Base-by-base conservation (phyloP, 2,797 vertebrate species). In the Nannoperca obscura region DNA sequence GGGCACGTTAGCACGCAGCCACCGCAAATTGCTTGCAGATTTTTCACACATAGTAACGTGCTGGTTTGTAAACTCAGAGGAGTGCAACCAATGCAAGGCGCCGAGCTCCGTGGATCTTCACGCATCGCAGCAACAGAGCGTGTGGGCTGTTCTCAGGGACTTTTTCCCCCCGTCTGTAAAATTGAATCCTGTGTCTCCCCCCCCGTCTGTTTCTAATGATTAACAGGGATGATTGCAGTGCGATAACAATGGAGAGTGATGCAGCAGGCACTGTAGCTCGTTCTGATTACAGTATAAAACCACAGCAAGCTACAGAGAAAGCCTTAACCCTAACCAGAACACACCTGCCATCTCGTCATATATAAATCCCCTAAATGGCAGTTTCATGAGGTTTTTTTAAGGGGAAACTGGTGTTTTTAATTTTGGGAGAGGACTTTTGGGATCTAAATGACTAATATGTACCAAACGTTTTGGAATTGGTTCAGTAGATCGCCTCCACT, bases 1-100 rank as follows among this genome's bases (percentile, higher is more conserved):
- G 83, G 90, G 88, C 88, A 87, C 72, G 87, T 92, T 90, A 92
- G 86, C 90, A 87, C 60, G 81, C 86, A 91, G 91, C 86, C 85
- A 82, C 94, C 92, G 74, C 95, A 95, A 95, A 95, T 95, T 94
- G 93, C 93, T 95, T 93, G 88, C 95, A 95, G 93, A 94, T 93
- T 94, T 95, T 95, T 95, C 93, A 94, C 95, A 95, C 94, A 87
- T 95, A 95, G 94, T 95, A 95, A 95, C 85, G 83, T 85, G 91
- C 90, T 68, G 93, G 76, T 95, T 95, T 95, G 93, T 94, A 93
- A 94, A 95, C 92, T 91, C 75, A 44, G 91, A 90, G 94, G 92
- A 94, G 93, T 95, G 89, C 92, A 90, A 90, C 89, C 89, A 85
- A 88, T 34, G 76, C 75, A 20, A 54, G 74, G 76, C 65, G 19